phyloP scores from a whole-genome alignment of 2,797 vertebrate genomes.

The Molossus molossus region DNA sequence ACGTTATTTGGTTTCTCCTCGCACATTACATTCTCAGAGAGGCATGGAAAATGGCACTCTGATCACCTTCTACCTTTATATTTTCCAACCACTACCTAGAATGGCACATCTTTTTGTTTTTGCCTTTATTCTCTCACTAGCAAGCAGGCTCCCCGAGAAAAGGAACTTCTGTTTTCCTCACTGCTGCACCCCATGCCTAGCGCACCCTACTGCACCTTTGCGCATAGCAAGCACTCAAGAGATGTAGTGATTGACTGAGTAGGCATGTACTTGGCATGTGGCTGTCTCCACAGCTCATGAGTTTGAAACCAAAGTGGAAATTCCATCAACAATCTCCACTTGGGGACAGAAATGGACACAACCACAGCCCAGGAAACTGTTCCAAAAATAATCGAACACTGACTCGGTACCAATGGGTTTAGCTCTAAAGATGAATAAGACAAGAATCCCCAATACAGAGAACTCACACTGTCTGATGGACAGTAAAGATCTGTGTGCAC shows the following conservation, averaged over 20 bases:
- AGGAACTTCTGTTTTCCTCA: neutral
- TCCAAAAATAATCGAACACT: neutral
- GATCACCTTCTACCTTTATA: neutral
- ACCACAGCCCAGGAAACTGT: neutral
- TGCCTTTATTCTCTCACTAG: neutral
- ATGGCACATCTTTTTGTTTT: neutral
- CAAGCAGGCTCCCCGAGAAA: neutral
- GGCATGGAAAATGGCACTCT: neutral
- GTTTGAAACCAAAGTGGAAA: neutral
- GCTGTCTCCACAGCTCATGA: neutral
- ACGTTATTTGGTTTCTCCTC: neutral
- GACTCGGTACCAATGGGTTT: neutral
- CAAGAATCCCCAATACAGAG: neutral
- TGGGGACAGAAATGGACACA: neutral
- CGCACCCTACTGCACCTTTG: neutral
- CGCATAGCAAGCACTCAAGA: neutral
- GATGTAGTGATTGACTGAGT: neutral
- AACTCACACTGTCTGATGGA: neutral
- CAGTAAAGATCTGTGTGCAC: neutral
- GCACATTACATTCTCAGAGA: neutral
- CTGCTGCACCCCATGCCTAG: neutral
- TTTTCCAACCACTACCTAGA: neutral
- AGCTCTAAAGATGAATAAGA: no score
- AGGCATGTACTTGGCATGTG: neutral
- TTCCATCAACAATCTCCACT: neutral